Evolutionary conservation across 2,888 invertebrate genomes (phyloP).

Genomic region (Ypsolopha scabrella): DNA sequence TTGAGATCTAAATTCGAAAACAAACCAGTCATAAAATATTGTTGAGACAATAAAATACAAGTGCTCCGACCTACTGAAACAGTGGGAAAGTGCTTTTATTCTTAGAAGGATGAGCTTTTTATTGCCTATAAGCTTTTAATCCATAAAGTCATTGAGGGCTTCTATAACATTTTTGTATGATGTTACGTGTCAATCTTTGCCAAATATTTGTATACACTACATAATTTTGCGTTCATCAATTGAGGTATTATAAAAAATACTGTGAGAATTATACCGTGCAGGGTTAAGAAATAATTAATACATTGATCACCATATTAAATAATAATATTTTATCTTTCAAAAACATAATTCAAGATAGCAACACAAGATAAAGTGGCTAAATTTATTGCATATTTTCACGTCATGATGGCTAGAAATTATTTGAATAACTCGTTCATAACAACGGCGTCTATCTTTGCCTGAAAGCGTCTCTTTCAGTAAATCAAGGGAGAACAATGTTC

Average conservation of each 20-base stretch:
- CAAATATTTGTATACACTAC: no score
- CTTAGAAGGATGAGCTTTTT: slow-evolving; percentile 53
- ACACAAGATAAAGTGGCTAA: no score
- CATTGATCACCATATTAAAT: no score
- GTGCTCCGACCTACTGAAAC: slow-evolving; percentile 57
- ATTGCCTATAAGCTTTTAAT: slow-evolving; percentile 20
- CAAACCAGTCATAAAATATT: slow-evolving; percentile 68
- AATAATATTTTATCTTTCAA: no score
- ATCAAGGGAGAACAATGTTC: slow-evolving; percentile 31
- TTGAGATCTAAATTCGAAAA: slow-evolving; percentile 56
- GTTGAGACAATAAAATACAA: slow-evolving; percentile 69
- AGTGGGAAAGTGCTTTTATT: slow-evolving; percentile 56
- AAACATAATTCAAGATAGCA: no score
- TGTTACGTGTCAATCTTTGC: no score
- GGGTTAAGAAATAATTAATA: no score
- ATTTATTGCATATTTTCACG: no score
- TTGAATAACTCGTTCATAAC: not conserved
- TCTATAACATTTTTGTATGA: no score
- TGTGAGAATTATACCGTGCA: no score
- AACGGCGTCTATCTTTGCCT: slow-evolving; percentile 3
- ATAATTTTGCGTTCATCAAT: no score
- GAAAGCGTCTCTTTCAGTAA: slow-evolving; percentile 2
- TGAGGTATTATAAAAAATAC: no score
- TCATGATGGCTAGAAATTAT: not conserved
- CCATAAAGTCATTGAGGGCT: not conserved